Conservation (phyloP, 2,888 invertebrate species). For the Sthenelais limicola region DNA sequence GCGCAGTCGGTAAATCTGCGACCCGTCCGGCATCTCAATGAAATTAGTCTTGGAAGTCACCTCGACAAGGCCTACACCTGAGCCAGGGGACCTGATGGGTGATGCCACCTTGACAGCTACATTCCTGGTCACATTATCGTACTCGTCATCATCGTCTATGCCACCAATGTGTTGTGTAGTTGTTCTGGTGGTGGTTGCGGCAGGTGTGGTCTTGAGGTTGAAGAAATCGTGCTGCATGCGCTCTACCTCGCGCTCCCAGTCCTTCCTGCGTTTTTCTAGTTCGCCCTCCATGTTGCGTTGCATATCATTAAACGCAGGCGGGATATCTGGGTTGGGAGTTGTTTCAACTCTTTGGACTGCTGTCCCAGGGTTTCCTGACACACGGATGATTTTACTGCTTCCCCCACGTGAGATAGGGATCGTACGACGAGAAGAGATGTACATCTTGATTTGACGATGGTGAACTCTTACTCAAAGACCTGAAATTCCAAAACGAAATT, state of each 20-base stretch:
- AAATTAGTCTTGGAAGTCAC: slow-evolving; percentile 26
- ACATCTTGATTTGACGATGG: neutral
- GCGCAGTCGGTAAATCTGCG: slow-evolving; percentile 60
- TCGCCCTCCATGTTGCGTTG: slow-evolving; percentile 63
- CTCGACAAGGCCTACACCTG: slow-evolving; percentile 26
- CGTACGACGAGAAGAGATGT: neutral
- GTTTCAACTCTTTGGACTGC: too few relatives aligned
- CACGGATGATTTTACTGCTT: neutral
- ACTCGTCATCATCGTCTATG: slow-evolving; percentile 36
- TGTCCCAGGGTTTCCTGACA: too few relatives aligned
- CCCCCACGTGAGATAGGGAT: slow-evolving; percentile 24
- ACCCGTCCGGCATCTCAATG: slow-evolving; percentile 51
- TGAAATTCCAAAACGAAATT: slow-evolving; percentile 1
- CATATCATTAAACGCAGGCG: slow-evolving; percentile 42
- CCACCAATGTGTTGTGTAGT: neutral
- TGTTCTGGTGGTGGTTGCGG: neutral
- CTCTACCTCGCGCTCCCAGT: slow-evolving; percentile 64
- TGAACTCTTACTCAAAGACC: neutral
- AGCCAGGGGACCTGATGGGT: neutral
- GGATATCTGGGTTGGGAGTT: slow-evolving; percentile 6
- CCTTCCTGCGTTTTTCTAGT: slow-evolving; percentile 61
- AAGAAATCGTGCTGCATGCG: slow-evolving; percentile 48
- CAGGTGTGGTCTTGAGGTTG: slow-evolving; percentile 27
- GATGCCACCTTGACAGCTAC: neutral
- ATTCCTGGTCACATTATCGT: slow-evolving; percentile 6